Percentiles rank a stretch among this genome's conserved stretches.
Evolutionary conservation across 2,888 invertebrate genomes (phyloP).

Genomic region (Thereva unica): DNA sequence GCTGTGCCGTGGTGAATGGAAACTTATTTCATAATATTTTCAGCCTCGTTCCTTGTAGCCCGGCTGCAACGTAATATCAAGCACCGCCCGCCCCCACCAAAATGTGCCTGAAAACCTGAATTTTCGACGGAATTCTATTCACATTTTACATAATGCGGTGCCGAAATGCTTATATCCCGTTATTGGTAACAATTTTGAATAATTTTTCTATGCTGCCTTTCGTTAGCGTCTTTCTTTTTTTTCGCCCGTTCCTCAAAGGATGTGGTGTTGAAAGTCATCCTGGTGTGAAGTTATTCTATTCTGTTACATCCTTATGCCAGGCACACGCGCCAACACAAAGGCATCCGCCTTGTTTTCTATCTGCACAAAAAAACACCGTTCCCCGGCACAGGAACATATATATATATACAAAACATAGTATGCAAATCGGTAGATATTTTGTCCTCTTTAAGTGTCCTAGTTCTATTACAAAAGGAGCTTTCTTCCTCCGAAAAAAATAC

Average conservation of each 20-base stretch:
- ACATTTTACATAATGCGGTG: slow-evolving; percentile 3
- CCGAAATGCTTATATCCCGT: background rate
- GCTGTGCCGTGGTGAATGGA: too few species aligned
- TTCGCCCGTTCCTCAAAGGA: slow-evolving; percentile 4
- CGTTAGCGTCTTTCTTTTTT: background rate
- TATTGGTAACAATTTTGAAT: slow-evolving; percentile 20
- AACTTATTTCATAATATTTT: too few species aligned
- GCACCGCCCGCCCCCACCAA: background rate
- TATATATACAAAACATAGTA: background rate
- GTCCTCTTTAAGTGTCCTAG: slow-evolving; percentile 12
- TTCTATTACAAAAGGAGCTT: slow-evolving; percentile 14
- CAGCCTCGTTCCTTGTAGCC: too few species aligned
- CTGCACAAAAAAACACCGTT: too few species aligned
- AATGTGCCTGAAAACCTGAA: background rate
- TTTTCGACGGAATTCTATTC: background rate
- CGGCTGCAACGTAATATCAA: too few species aligned
- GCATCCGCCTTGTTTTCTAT: too few species aligned
- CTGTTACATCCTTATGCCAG: too few species aligned
- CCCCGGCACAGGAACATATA: too few species aligned
- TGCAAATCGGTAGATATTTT: slow-evolving; percentile 6
- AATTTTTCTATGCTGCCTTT: slow-evolving; percentile 1
- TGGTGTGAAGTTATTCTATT: background rate
- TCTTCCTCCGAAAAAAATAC: background rate
- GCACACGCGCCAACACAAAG: too few species aligned
- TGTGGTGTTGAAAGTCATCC: slow-evolving; percentile 3